Evolutionary conservation across 1,140 invertebrate genomes (phyloP), one percentile per base, ranked within the genome.

Genomic region (Aleiodes sp.): DNA sequence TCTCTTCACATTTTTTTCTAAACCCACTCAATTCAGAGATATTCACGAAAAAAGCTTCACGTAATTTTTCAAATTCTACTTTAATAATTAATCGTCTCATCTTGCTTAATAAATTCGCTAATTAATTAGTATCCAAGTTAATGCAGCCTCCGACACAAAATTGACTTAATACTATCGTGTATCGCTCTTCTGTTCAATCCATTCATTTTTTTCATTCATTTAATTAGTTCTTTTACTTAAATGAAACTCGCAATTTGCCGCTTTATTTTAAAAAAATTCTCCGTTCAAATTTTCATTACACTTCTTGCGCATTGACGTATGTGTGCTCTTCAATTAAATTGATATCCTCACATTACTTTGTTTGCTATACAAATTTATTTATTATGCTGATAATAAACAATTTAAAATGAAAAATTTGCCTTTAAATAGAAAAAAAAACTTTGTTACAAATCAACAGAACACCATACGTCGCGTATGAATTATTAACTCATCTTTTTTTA

Each of bases 81-180:
- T 33, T 7, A 33, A 33, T 33, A 33, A 33, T n/a, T n/a, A n/a
- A n/a, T n/a, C n/a, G n/a, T n/a, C n/a, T n/a, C 10, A 8, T 33
- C 10, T 33, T 2, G 7, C 10, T 33, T 33, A 8, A 33, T 33
- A 33, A 33, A 8, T 56, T 56, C 52, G 39, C 21, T 39, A 10
- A 31, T 63, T 57, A 63, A 8, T 12, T 14, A 28, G 14, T 59
- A 35, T 29, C 12, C n/a, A 43, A 39, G 28, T 70, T 59, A 10
- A 24, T 24, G 19, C 24, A 52, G 19, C 24, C 28, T n/a, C 4
- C 28, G n/a, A 59, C 7, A 65, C 26, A 46, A 70, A 77, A 81
- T 81, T 77, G 66, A 80, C 76, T 79, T 81, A 82, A 80, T 80
- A 78, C 79, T 80, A 80, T 79, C 69, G 70, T 76, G 59, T 76